These are phyloP conservation scores for Dendrolimus houi DNA, from an alignment of 2,888 invertebrate species.

Conservation along the genomic window DNA sequence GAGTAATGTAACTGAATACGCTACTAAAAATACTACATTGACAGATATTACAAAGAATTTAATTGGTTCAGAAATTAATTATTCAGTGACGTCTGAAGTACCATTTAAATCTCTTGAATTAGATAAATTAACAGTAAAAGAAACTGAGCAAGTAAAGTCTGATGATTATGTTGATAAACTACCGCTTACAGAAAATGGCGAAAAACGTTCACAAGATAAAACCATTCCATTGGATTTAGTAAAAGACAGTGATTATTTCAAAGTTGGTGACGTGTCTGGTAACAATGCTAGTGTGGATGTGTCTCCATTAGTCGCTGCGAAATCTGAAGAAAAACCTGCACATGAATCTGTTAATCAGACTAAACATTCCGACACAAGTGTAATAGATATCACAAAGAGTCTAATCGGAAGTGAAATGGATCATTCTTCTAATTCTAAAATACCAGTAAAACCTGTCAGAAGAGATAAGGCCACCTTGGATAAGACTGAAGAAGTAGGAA, in stretches of 20 bases:
- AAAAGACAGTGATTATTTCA: too few relatives aligned
- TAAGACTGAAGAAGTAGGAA: not conserved
- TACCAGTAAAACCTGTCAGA: slow-evolving; percentile 9
- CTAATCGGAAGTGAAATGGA: slow-evolving; percentile 34
- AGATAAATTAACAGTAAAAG: not conserved
- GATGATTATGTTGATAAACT: not conserved
- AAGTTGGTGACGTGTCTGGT: too few relatives aligned
- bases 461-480: slow-evolving; percentile 1
- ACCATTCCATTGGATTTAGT: too few relatives aligned
- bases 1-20: not conserved
- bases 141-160: not conserved
- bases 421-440: slow-evolving; percentile 21
- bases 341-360: too few relatives aligned
- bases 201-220: too few relatives aligned
- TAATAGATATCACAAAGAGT: slow-evolving; percentile 25
- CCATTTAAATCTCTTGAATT: not conserved
- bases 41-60: not conserved
- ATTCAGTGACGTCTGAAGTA: not conserved
- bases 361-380: slow-evolving; percentile 9
- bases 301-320: too few relatives aligned
- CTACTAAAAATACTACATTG: not conserved
- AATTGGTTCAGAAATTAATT: not conserved
- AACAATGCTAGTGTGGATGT: too few relatives aligned
- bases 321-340: too few relatives aligned
- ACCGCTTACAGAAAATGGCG: not conserved